Conservation (phyloP, 2,797 vertebrate species). For the Lateolabrax maculatus region DNA sequence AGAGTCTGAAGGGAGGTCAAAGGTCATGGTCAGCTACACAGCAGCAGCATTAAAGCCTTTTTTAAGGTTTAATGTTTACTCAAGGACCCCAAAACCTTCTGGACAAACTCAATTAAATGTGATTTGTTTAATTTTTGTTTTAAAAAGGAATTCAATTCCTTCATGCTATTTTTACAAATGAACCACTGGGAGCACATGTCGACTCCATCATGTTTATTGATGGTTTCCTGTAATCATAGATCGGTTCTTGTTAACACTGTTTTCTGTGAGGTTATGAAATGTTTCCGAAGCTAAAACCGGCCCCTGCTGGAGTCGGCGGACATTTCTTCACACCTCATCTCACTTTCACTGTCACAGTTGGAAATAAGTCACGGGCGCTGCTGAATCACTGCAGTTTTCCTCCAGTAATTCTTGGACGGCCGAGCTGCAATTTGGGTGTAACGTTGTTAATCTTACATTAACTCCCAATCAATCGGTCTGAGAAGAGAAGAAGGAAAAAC, state of each 20-base stretch:
- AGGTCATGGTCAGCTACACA: neutral
- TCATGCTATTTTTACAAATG: neutral
- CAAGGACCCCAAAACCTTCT: neutral
- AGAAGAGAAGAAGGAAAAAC: constrained; percentile 32
- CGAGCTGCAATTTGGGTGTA: constrained; percentile 12
- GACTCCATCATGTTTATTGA: neutral
- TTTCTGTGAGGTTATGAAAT: neutral
- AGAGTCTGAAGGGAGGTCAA: neutral
- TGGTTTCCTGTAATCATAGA: neutral
- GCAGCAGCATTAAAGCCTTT: neutral
- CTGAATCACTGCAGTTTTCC: constrained; percentile 24
- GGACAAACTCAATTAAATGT: neutral
- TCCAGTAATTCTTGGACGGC: constrained; percentile 34
- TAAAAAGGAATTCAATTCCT: neutral
- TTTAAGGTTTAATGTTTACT: too few species aligned
- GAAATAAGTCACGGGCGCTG: constrained; percentile 10
- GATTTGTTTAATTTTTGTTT: neutral
- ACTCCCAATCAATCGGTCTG: constrained; percentile 47
- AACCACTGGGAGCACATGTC: neutral
- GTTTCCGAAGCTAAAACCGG: neutral
- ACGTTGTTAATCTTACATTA: constrained; percentile 55
- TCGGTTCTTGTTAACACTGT: neutral
- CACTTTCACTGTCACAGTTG: neutral
- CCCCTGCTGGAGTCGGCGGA: neutral
- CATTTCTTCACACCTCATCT: constrained; percentile 18